Percentiles rank a stretch among this genome's conserved stretches.
phyloP scores from a whole-genome alignment of 2,113 vertebrate species.

The Strix aluco region DNA sequence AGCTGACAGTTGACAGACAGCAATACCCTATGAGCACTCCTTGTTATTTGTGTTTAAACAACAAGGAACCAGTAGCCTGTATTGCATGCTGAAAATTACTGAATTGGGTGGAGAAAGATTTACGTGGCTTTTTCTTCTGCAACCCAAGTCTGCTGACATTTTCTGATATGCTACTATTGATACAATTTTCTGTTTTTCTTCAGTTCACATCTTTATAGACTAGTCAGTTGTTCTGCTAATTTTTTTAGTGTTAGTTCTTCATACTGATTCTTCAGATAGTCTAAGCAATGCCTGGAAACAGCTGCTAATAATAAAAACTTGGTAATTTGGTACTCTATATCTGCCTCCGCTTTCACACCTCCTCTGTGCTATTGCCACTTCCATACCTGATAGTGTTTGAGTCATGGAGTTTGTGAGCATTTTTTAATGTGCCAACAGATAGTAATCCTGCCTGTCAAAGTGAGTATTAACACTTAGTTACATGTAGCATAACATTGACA shows the following conservation, averaged over 20 bases:
- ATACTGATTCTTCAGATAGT: not conserved
- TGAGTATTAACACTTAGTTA: not conserved
- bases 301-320: constrained; percentile 46
- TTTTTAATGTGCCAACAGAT: not conserved
- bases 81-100: not conserved
- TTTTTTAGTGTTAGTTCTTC: not conserved
- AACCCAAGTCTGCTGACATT: not conserved
- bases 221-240: not conserved
- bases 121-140: not conserved
- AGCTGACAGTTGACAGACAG: not conserved
- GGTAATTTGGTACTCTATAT: not conserved
- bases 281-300: not conserved
- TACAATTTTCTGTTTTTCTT: not conserved
- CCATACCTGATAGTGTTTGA: constrained; percentile 1
- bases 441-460: not conserved
- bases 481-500: not conserved
- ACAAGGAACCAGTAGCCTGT: not conserved
- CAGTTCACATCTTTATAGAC: not conserved
- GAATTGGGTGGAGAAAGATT: not conserved
- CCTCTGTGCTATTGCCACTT: not conserved
- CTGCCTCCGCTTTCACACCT: constrained; percentile 19
- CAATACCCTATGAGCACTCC: not conserved
- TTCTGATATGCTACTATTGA: not conserved
- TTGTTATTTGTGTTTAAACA: not conserved
- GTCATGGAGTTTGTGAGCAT: not conserved